Conservation (phyloP, 2,113 vertebrate genomes). For the Pseudorectes ferrugineus region DNA sequence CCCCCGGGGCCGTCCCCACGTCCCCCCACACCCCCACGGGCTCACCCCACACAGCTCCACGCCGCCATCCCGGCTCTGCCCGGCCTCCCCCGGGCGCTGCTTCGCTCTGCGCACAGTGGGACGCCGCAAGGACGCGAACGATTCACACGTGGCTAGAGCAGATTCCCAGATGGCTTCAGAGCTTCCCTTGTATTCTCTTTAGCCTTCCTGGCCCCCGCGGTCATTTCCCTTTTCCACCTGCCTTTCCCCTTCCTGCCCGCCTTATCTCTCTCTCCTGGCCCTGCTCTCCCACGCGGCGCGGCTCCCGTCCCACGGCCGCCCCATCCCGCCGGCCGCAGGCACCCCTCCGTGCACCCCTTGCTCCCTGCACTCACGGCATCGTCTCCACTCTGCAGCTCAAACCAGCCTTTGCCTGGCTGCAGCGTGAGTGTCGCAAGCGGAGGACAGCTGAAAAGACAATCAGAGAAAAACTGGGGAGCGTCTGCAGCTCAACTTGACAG, state of each 20-base stretch:
- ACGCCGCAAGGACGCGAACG: background rate
- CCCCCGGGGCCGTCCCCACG: background rate
- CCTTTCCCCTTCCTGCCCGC: conserved; percentile 6
- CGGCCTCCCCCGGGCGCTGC: background rate
- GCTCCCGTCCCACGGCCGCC: background rate
- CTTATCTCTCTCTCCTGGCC: background rate
- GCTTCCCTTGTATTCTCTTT: conserved; percentile 56
- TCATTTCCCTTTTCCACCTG: conserved; percentile 62
- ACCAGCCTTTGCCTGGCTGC: background rate
- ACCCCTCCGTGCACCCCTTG: background rate
- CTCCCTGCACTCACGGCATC: background rate
- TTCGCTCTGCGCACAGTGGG: background rate
- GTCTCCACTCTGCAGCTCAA: background rate
- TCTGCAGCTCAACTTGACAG: background rate
- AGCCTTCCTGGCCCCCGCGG: conserved; percentile 15
- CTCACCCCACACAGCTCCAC: conserved; percentile 4
- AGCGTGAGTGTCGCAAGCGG: rapidly evolving
- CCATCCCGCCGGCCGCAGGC: background rate
- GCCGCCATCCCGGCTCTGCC: background rate
- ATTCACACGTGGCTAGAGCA: conserved; percentile 4
- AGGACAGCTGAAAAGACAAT: background rate
- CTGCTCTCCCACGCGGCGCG: background rate
- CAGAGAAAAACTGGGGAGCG: background rate
- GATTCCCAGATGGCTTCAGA: conserved; percentile 58
- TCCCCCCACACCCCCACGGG: background rate